Evolutionary conservation across 2,888 invertebrate species (phyloP).

Genomic region (Ochropacha duplaris): DNA sequence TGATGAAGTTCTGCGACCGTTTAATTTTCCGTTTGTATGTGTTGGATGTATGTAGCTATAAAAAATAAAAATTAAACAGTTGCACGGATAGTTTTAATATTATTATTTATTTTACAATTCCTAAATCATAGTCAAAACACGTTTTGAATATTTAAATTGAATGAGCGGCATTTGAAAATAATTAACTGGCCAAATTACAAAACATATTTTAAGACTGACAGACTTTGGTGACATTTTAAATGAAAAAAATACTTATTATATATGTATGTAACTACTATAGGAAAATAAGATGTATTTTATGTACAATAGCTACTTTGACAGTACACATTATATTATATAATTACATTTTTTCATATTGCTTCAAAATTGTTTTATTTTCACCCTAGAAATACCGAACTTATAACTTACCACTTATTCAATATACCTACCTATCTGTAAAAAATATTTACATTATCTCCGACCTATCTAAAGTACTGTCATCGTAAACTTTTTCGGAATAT

Average conservation of each 20-base stretch:
- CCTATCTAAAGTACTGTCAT: background rate
- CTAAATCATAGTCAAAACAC: slow-evolving; percentile 1
- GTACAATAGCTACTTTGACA: slow-evolving; percentile 76
- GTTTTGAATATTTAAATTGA: background rate
- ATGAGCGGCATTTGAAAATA: slow-evolving; percentile 15
- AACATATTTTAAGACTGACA: slow-evolving; percentile 54
- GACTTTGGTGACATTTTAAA: slow-evolving; percentile 46
- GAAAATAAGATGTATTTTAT: slow-evolving; percentile 51
- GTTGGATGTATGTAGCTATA: slow-evolving; percentile 49
- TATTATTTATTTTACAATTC: slow-evolving; percentile 46
- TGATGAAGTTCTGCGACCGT: slow-evolving; percentile 26
- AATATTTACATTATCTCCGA: background rate
- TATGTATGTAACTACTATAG: slow-evolving; percentile 35
- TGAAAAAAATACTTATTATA: slow-evolving; percentile 37
- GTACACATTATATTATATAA: slow-evolving; percentile 62
- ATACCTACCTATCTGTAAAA: too few species aligned
- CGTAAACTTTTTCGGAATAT: background rate
- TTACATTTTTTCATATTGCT: slow-evolving; percentile 73
- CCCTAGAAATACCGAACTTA: background rate
- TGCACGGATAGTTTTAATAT: slow-evolving; percentile 40
- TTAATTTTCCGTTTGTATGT: slow-evolving; percentile 30
- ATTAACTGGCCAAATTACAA: slow-evolving; percentile 30
- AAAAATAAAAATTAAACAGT: slow-evolving; percentile 35
- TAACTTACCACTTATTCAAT: slow-evolving; percentile 1
- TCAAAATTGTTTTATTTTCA: slow-evolving; percentile 43